Evolutionary conservation across 2,113 vertebrate species (phyloP), one percentile per base, ranked within the genome.

Genomic region (Brachirus orientalis): DNA sequence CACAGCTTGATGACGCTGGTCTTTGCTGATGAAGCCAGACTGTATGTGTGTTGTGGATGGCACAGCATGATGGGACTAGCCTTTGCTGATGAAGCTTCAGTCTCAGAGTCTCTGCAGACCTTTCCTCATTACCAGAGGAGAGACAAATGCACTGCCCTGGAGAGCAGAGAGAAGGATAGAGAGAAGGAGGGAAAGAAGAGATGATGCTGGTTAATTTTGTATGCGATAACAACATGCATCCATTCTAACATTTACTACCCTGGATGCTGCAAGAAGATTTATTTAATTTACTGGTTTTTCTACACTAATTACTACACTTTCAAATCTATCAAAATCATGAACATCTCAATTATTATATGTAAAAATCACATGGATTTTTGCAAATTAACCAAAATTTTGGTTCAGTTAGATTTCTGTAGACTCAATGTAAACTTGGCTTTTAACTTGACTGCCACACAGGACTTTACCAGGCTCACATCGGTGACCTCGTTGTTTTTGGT

Each of bases 41-140:
- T 60, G 33, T 73, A 55, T 65, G 50, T 65, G 14, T 77, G 68
- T 62, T 72, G 68, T 63, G 80, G 20, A 9, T 18, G 18, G 59
- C 44, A 38, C 78, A 74, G 82, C 73, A 45, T 64, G 85, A 85
- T 81, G 73, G 70, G 75, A 47, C 73, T 18, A 68, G 80, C 84
- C 79, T 86, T 77, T 89, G 89, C 85, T 89, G 86, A 89, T 90
- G 82, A 88, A 83, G 87, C 85, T 79, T 78, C 65, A 48, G 75
- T 68, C 63, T 54, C 68, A 7, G 82, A 63, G 77, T 86, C 84
- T 83, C 83, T 76, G 84, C 86, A 87, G 84, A 89, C 82, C 63
- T 78, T 80, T 79, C 55, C 86, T 88, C 82, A 86, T 88, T 85
- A 90, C 66, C 57, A 63, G 76, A 74, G 51, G 57, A 84, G 57